Evolutionary conservation across 2,113 vertebrate genomes (phyloP).

Genomic region (Vimba vimba): DNA sequence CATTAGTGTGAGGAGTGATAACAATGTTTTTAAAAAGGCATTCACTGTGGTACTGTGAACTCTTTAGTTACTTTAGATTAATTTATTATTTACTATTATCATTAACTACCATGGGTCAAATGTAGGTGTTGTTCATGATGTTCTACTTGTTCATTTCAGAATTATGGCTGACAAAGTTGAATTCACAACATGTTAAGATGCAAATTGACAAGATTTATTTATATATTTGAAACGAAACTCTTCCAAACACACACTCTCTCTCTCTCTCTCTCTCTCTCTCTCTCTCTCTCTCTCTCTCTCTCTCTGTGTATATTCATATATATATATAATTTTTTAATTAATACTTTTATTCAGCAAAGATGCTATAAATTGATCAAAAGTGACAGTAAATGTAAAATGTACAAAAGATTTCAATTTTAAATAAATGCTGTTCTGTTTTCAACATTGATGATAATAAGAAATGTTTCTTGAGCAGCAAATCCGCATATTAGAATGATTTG

Average conservation of each 20-base stretch:
- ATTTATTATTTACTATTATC: too few relatives aligned
- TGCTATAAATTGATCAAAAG: neutral
- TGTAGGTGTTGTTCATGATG: neutral
- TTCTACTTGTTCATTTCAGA: neutral
- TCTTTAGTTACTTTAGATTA: neutral
- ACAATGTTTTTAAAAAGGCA: neutral
- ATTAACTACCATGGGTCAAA: neutral
- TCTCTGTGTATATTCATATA: too few relatives aligned
- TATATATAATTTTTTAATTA: too few relatives aligned
- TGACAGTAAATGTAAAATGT: neutral
- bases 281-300: too few relatives aligned
- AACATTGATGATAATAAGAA: neutral
- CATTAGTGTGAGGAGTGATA: slow-evolving; percentile 1
- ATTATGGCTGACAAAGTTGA: neutral
- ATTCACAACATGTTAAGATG: neutral
- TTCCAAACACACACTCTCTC: too few relatives aligned
- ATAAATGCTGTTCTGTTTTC: neutral
- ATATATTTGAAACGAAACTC: neutral
- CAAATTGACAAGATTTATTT: neutral
- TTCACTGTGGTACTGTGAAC: neutral
- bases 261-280: too few relatives aligned
- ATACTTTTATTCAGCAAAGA: too few relatives aligned
- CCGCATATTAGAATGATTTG: neutral
- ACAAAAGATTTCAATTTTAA: neutral
- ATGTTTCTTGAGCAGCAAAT: neutral